Conservation (phyloP, 1,140 invertebrate genomes). For the Latrodectus geometricus region DNA sequence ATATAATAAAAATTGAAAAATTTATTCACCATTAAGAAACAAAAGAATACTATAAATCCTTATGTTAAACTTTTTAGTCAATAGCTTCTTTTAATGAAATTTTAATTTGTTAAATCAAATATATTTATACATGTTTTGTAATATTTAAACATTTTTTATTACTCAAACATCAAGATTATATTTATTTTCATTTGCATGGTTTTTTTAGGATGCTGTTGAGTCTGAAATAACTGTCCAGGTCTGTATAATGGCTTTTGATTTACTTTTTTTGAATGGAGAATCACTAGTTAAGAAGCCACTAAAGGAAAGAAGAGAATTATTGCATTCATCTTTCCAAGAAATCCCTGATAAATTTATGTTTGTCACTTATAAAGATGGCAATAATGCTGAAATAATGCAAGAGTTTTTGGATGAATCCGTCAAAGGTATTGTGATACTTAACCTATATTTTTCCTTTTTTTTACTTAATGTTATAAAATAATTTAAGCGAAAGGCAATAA, state of each 20-base stretch:
- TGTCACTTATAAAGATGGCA: constrained; percentile 83
- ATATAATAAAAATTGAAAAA: too few species aligned
- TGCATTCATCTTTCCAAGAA: constrained; percentile 79
- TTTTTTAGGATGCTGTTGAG: constrained; percentile 83
- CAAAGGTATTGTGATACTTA: constrained; percentile 74
- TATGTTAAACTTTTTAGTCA: too few species aligned
- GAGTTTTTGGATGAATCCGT: constrained; percentile 96
- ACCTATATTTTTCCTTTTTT: neutral
- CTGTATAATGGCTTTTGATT: constrained; percentile 97
- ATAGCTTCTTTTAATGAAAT: too few species aligned
- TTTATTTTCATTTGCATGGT: constrained; percentile 14
- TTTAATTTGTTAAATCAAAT: too few species aligned
- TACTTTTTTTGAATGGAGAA: constrained; percentile 93
- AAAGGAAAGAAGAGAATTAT: constrained; percentile 78
- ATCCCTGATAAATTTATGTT: constrained; percentile 89
- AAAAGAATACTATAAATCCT: too few species aligned
- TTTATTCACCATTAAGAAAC: too few species aligned
- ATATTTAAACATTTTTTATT: too few species aligned
- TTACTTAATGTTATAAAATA: neutral
- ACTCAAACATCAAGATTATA: too few species aligned
- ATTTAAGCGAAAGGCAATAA: neutral
- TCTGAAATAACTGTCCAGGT: constrained; percentile 96
- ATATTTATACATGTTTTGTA: too few species aligned
- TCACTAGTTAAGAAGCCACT: constrained; percentile 87
- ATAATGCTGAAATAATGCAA: constrained; percentile 91